Evolutionary conservation across 2,113 vertebrate genomes (phyloP), one percentile per base, ranked within the genome.

Genomic region (Otis tarda): DNA sequence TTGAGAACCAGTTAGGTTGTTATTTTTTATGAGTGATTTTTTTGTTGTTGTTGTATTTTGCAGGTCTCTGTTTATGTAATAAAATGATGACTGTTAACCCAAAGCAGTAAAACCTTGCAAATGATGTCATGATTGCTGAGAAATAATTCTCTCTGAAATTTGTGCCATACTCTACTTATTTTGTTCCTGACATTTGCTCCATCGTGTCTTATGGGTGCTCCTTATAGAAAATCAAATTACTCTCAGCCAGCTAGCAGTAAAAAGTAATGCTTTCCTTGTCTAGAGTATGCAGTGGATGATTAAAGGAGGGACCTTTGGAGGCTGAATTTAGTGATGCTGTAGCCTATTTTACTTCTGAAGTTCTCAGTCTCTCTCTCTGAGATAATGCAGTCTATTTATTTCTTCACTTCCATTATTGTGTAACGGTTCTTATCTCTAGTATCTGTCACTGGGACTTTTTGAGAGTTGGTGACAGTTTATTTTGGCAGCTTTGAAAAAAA

Each of bases 161-260:
- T 65, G 31, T 81, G 52, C 59, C 45, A 35, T 37, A 57, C 4
- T 1, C 41, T 71, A 52, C 31, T 83, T 60, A 56, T 45, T 95
- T 94, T 77, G 55, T 77, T 95, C 82, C 69, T 92, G 87, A 91
- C 65, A 53, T 70, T 96, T 93, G 61, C 69, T 87, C 39, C 25
- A 24, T 94, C 25, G 1, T 79, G 52, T 88, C 76, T 87, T 90
- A 30, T 7, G 55, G 30, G 22, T 41, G 6, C 31, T 88, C 37
- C 68, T 73, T 91, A 59, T 6, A 64, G 70, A 87, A 85, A 86
- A 81, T 75, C 11, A 63, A 91, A 82, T 91, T 88, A 15, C 56
- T 30, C 52, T 86, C 19, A 55, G 55, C 30, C 52, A 83, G 70
- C 85, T 71, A 78, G 50, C 33, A 87, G 57, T 83, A 83, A 60